Conservation (phyloP, 2,888 invertebrate genomes). For the Branchipolynoe longqiensis region DNA sequence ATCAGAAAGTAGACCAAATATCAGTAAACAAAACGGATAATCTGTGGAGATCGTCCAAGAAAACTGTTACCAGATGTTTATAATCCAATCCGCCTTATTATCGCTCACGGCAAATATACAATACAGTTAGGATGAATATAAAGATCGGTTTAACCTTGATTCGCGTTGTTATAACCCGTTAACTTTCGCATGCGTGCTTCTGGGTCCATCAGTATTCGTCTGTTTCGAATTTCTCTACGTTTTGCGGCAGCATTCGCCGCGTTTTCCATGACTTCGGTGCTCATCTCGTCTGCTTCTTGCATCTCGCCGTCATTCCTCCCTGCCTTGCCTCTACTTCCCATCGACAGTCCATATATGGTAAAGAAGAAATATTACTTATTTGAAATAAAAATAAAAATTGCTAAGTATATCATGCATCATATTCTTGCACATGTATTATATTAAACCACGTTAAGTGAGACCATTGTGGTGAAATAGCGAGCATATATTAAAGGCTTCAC, state of each 20-base stretch:
- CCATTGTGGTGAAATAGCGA: too few species aligned
- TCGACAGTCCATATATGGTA: neutral
- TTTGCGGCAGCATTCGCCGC: conserved; percentile 47
- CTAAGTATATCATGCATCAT: too few species aligned
- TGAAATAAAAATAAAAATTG: too few species aligned
- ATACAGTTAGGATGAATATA: conserved; percentile 24
- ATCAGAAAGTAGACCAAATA: too few species aligned
- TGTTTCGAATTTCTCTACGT: conserved; percentile 19
- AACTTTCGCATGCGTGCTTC: conserved; percentile 46
- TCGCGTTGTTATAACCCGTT: conserved; percentile 11
- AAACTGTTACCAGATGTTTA: too few species aligned
- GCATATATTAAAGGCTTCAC: too few species aligned
- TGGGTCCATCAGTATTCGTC: conserved; percentile 45
- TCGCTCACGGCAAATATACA: conserved; percentile 25
- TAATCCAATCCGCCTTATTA: neutral
- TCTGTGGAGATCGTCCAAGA: too few species aligned
- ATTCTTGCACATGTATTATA: too few species aligned
- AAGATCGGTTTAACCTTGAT: conserved; percentile 36
- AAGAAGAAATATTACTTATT: neutral
- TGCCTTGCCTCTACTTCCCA: conserved; percentile 16
- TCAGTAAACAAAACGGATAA: too few species aligned
- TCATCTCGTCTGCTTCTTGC: conserved; percentile 49
- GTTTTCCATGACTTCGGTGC: conserved; percentile 46
- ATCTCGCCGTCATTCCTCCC: conserved; percentile 41
- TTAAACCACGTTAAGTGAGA: too few species aligned